Percentiles rank a stretch among this genome's conserved stretches.
These are phyloP conservation scores for Ophioninae sp. DNA, from an alignment of 2,888 invertebrate species.

Conservation along the genomic window DNA sequence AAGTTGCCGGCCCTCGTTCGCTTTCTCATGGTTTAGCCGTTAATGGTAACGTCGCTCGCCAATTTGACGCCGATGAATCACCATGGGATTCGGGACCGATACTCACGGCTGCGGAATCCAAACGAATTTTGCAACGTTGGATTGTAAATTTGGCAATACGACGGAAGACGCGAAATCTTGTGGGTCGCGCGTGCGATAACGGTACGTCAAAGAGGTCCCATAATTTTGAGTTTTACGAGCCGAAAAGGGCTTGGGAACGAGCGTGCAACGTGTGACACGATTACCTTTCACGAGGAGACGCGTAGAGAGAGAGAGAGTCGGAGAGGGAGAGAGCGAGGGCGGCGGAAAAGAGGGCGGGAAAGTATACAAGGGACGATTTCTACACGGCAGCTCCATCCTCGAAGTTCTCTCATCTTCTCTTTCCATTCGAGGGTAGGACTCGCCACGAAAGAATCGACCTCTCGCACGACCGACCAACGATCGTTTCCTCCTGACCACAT, in stretches of 20 bases:
- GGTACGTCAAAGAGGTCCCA: conserved; percentile 75
- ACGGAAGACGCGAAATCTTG: conserved; percentile 73
- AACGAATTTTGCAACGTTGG: not conserved
- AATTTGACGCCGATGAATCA: not conserved
- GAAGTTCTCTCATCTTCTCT: not conserved
- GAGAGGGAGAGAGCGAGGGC: not conserved
- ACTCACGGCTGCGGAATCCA: not conserved
- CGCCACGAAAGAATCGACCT: conserved; percentile 46
- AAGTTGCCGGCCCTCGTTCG: no score
- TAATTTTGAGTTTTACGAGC: conserved; percentile 74
- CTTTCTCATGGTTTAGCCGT: not conserved
- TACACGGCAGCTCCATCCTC: conserved; percentile 7
- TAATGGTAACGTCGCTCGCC: not conserved
- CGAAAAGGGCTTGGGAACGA: conserved; percentile 66
- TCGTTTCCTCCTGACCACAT: conserved; percentile 57
- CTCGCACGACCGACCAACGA: conserved; percentile 44
- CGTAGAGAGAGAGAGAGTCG: conserved; percentile 19
- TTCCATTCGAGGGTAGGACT: conserved; percentile 12
- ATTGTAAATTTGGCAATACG: conserved; percentile 39
- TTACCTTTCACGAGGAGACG: conserved; percentile 70
- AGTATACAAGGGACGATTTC: conserved; percentile 16
- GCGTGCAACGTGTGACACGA: conserved; percentile 66
- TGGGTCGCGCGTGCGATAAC: conserved; percentile 68
- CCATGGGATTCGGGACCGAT: not conserved
- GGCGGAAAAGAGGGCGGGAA: not conserved